Evolutionary conservation across 2,888 invertebrate species (phyloP).

Genomic region (Hoplodrina ambigua): DNA sequence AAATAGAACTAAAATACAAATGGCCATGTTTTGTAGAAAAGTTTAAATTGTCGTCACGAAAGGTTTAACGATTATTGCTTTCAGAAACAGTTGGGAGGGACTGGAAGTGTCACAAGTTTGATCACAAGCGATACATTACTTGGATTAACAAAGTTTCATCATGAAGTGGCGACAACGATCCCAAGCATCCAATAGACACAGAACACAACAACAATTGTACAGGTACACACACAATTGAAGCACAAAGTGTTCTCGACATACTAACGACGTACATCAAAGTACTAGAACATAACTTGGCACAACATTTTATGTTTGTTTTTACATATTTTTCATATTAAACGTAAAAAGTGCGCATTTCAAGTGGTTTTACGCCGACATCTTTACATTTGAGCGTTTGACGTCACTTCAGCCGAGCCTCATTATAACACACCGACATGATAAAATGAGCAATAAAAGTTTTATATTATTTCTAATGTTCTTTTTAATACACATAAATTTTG

Average conservation of each 20-base stretch:
- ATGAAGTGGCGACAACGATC: neutral
- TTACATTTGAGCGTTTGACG: slow-evolving; percentile 21
- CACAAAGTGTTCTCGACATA: slow-evolving; percentile 7
- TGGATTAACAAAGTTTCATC: slow-evolving; percentile 7
- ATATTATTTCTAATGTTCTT: slow-evolving; percentile 31
- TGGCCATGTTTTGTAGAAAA: slow-evolving; percentile 32
- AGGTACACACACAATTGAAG: slow-evolving; percentile 1
- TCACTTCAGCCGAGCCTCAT: slow-evolving; percentile 45
- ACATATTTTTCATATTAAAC: slow-evolving; percentile 51
- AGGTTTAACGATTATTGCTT: slow-evolving; percentile 50
- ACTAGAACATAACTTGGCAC: slow-evolving; percentile 38
- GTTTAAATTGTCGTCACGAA: slow-evolving; percentile 43
- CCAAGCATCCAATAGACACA: neutral
- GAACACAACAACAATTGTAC: neutral
- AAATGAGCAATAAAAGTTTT: slow-evolving; percentile 25
- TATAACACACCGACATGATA: slow-evolving; percentile 41
- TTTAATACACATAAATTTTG: neutral
- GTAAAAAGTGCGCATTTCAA: slow-evolving; percentile 39
- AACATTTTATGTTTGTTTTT: slow-evolving; percentile 46
- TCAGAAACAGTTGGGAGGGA: slow-evolving; percentile 6
- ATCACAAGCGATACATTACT: slow-evolving; percentile 17
- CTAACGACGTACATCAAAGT: slow-evolving; percentile 38
- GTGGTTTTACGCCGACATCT: slow-evolving; percentile 24
- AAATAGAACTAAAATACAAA: slow-evolving; percentile 36
- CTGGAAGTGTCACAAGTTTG: slow-evolving; percentile 18